These are phyloP conservation scores for Euschistus heros DNA, from an alignment of 1,140 invertebrate species.

Conservation along the genomic window DNA sequence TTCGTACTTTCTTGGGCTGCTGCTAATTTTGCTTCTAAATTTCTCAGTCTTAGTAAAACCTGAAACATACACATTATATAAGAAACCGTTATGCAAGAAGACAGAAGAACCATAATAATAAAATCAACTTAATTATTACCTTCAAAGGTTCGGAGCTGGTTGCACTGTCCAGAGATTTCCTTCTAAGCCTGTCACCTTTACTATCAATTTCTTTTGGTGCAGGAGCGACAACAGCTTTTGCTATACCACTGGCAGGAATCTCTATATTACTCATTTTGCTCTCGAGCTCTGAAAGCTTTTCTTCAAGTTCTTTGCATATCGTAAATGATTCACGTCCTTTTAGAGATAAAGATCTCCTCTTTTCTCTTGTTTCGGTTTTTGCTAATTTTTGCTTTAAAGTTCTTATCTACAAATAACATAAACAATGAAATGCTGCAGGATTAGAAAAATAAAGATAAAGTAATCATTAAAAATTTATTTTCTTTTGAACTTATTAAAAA, in stretches of 20 bases:
- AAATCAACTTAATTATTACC: conserved; percentile 33
- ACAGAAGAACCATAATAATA: background rate
- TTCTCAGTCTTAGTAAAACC: conserved; percentile 52
- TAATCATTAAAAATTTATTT: too few species aligned
- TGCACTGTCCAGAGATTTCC: conserved; percentile 64
- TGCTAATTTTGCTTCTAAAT: conserved; percentile 59
- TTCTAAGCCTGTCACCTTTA: conserved; percentile 36
- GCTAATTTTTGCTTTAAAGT: conserved; percentile 65
- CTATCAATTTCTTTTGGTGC: conserved; percentile 33
- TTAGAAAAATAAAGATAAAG: background rate
- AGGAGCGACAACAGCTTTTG: conserved; percentile 1
- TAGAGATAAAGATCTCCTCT: conserved; percentile 64
- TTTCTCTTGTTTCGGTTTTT: conserved; percentile 63
- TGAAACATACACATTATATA: background rate
- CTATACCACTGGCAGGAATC: conserved; percentile 14
- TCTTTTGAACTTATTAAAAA: too few species aligned
- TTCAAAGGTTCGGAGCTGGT: conserved; percentile 67
- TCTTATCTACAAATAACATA: conserved; percentile 40
- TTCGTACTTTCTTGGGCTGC: conserved; percentile 35
- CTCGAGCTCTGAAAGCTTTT: conserved; percentile 68
- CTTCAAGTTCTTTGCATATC: conserved; percentile 69
- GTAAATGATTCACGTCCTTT: conserved; percentile 68
- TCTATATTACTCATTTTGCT: conserved; percentile 56
- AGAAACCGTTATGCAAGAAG: background rate
- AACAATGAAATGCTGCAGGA: background rate